Conservation (phyloP, 2,113 vertebrate species). For the Pluvialis apricaria region DNA sequence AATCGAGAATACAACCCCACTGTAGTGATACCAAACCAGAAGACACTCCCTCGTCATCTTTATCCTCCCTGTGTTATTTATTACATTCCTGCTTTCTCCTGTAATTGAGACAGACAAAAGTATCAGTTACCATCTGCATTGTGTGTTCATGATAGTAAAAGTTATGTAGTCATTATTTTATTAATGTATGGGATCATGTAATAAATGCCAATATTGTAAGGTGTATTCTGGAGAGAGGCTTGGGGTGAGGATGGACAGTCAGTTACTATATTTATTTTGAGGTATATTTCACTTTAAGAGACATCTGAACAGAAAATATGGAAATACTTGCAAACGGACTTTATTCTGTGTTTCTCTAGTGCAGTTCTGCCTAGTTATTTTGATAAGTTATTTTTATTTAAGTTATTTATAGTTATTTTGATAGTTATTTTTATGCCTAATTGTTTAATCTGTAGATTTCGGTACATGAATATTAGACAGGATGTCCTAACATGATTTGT, state of each 20-base stretch:
- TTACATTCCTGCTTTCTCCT: neutral
- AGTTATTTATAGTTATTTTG: no score
- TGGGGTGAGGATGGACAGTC: neutral
- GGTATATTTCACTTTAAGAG: neutral
- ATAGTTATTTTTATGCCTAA: neutral
- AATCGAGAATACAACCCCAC: neutral
- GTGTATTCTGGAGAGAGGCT: neutral
- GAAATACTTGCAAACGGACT: neutral
- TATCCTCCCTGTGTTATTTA: neutral
- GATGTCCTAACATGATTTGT: neutral
- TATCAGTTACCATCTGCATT: neutral
- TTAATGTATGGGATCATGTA: neutral
- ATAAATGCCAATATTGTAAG: neutral
- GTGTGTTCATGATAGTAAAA: neutral
- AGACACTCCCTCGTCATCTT: neutral
- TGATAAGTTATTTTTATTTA: neutral
- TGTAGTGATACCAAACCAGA: neutral
- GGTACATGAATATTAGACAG: neutral
- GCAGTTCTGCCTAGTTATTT: neutral
- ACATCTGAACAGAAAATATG: neutral
- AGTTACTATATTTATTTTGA: neutral
- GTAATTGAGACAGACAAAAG: neutral
- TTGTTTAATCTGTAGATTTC: neutral
- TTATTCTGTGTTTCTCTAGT: neutral
- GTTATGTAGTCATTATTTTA: neutral